Base-by-base conservation (phyloP, 2,888 invertebrate species). In the Agonopterix arenella region DNA sequence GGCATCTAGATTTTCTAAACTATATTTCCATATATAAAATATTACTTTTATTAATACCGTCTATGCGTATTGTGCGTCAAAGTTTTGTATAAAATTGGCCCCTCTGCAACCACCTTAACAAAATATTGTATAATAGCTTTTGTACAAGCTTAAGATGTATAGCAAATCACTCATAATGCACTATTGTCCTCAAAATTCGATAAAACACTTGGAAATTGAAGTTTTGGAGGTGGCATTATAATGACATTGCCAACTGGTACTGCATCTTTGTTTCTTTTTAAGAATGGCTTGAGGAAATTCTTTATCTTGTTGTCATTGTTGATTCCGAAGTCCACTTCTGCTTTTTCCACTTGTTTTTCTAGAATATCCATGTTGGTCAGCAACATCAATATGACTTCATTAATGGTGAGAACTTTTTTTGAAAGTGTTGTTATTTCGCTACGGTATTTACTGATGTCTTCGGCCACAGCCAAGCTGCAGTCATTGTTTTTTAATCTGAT, bases 271-370 rank as follows among this genome's bases (percentile, higher is more conserved):
- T 63, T 79, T 59, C 73, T 79, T 56, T 76, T 89, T 52, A 92
- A 80, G 45, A 93, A 82, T n/a, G 93, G 93, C 61, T 90, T 91
- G 0, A 93, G 67, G 8, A 93, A 80, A 56, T 81, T 91, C 64
- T 86, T 92, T 0, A 93, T 66, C 59, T 90, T 91, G 57, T 89
- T 91, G 49, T 93, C 92, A 69, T 69, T 77, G 16, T 81, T 84
- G 2, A 91, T 73, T 55, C 91, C 91, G 55, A 92, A 89, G 52
- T 92, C 91, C 36, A 73, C 63, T 73, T 93, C 93, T 4, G 93
- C 92, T 50, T 86, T 86, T 55, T 91, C 91, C 28, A 93, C 80
- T 57, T 90, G 89, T 59, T 84, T 88, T 68, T 93, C 93, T 11
- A 93, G 63, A 10, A 90, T 60, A 65, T 92, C 91, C 28, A 85